Percentiles rank a stretch among this genome's conserved stretches.
Evolutionary conservation across 2,888 invertebrate genomes (phyloP).

Genomic region (Chromoteleia sp.): DNA sequence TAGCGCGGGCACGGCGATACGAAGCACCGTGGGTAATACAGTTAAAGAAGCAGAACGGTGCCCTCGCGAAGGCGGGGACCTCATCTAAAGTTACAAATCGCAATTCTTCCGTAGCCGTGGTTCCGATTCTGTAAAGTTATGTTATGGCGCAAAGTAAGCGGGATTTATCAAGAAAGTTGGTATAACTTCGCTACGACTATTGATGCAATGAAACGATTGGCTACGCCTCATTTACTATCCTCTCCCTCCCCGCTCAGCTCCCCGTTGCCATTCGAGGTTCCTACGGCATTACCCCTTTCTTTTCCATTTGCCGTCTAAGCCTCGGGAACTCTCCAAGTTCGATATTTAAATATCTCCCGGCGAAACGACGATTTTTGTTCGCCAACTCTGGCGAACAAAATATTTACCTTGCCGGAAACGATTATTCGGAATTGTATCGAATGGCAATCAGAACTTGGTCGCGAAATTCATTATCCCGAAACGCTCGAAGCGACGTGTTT

Average conservation of each 20-base stretch:
- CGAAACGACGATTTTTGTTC: not conserved
- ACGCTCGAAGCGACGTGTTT: too few relatives aligned
- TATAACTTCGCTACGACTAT: constrained; percentile 84
- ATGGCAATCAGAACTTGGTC: too few relatives aligned
- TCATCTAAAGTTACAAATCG: constrained; percentile 85
- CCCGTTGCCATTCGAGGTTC: constrained; percentile 38
- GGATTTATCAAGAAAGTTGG: constrained; percentile 85
- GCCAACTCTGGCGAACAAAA: too few relatives aligned
- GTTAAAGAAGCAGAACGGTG: constrained; percentile 73
- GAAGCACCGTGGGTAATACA: constrained; percentile 75
- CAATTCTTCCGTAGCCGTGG: constrained; percentile 84
- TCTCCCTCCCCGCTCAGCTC: constrained; percentile 46
- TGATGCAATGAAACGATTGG: constrained; percentile 85
- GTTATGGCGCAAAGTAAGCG: constrained; percentile 84
- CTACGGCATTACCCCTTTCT: constrained; percentile 63
- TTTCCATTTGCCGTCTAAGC: constrained; percentile 54
- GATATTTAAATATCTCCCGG: constrained; percentile 53
- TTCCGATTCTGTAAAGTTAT: constrained; percentile 84
- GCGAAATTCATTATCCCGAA: too few relatives aligned
- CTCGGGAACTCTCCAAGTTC: constrained; percentile 48
- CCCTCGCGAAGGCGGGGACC: constrained; percentile 75
- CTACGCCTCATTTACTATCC: constrained; percentile 83
- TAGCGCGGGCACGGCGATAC: constrained; percentile 56
- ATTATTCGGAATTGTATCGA: too few relatives aligned
- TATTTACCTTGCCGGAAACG: too few relatives aligned